phyloP scores from a whole-genome alignment of 2,113 vertebrate genomes.

The Platanista minor region DNA sequence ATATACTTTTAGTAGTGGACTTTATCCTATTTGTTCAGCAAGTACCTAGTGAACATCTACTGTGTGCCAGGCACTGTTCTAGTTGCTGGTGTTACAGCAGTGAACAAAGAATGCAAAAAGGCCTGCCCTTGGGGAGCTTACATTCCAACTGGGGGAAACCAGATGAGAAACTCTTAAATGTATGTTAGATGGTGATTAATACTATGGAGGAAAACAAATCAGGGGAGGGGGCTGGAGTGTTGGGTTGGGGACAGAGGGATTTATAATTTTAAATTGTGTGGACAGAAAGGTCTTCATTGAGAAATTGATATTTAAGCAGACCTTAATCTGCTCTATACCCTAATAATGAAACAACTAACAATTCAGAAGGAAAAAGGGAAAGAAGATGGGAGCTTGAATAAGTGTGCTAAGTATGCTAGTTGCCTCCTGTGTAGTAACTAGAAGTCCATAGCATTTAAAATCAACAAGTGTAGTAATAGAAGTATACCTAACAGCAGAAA shows the following conservation, averaged over 20 bases:
- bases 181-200: neutral
- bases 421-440: neutral
- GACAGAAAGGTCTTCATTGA: neutral
- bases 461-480: neutral
- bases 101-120: neutral
- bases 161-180: neutral
- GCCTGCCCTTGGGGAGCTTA: neutral
- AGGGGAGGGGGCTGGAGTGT: neutral
- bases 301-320: neutral
- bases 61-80: neutral
- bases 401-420: neutral
- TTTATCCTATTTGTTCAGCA: neutral
- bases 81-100: neutral
- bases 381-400: neutral
- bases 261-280: neutral
- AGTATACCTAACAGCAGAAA: neutral
- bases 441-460: neutral
- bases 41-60: neutral
- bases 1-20: neutral
- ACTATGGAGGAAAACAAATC: neutral
- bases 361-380: neutral
- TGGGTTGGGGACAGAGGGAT: too few relatives aligned
- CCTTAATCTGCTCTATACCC: neutral
- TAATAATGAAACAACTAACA: neutral
- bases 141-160: neutral